Evolutionary conservation across 2,888 invertebrate genomes (phyloP), one percentile per base, ranked within the genome.

Genomic region (Scelioninae gen. 1): DNA sequence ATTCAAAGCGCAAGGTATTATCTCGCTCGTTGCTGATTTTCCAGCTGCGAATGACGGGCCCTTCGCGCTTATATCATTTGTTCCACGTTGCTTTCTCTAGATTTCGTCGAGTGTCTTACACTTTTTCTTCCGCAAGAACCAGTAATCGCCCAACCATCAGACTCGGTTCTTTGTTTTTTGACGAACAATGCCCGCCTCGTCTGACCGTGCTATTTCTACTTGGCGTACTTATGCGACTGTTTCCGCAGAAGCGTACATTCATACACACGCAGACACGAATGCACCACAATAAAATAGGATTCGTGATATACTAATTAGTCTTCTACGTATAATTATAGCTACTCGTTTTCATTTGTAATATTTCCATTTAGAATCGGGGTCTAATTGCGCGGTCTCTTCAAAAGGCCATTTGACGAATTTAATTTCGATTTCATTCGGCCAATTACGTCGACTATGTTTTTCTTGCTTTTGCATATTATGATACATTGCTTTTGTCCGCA

Each of bases 81-180:
- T 71, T 55, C 72, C 66, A 10, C 11, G 66, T 11, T 49, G 63
- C 71, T 84, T 82, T 83, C 69, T 84, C 72, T 56, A 66, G 71
- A 58, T 80, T 45, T 79, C 69, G 49, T 72, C 84, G 76, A 88
- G 81, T 85, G 84, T 86, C 85, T 83, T 82, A 84, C 80, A 78
- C 75, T 82, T 80, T 75, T 78, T 77, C 74, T 86, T 85, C 58
- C 66, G 81, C 75, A 77, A 74, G 84, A 76, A 74, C 85, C 88
- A 88, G 90, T 90, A 91, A 90, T 89, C 88, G 89, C 86, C 88
- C 82, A 82, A 66, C 85, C 66, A 83, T 82, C 84, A 82, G 83
- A 84, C 85, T 74, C 85, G 85, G 15, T 86, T 86, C 86, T 90
- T 89, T 89, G 88, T 91, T 90, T 88, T 82, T 81, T 69, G 55